These are phyloP conservation scores for Drosophila parvula DNA, from an alignment of 1,140 invertebrate species.

Conservation along the genomic window DNA sequence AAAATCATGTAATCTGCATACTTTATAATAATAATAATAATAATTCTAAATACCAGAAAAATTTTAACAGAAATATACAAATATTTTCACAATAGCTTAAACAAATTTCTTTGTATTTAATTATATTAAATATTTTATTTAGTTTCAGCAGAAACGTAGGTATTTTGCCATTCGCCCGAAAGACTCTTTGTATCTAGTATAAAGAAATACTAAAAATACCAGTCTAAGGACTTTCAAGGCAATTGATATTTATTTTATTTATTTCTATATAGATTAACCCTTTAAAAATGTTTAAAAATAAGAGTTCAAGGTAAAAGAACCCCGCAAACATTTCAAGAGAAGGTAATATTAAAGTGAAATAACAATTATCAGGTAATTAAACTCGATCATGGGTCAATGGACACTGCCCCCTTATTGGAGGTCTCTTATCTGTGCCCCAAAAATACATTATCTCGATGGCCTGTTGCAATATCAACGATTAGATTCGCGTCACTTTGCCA, in stretches of 20 bases:
- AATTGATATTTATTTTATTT: no score
- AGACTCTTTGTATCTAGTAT: neutral
- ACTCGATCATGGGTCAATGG: constrained; percentile 1
- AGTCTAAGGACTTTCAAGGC: no score
- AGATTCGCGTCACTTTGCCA: constrained; percentile 9
- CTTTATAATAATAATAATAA: constrained; percentile 58
- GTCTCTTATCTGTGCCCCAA: neutral
- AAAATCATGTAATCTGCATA: constrained; percentile 61
- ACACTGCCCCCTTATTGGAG: constrained; percentile 2
- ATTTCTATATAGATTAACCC: no score
- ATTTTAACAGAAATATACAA: constrained; percentile 77
- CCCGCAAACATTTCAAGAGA: neutral
- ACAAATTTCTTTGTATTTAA: neutral
- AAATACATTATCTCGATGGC: constrained; percentile 35
- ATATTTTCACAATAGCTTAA: constrained; percentile 82
- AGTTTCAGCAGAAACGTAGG: neutral
- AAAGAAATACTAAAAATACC: neutral
- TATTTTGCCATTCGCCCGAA: neutral
- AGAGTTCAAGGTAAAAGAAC: neutral
- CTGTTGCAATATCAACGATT: constrained; percentile 28
- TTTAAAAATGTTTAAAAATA: neutral
- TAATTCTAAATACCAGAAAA: constrained; percentile 58
- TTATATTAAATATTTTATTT: neutral
- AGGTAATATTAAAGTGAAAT: neutral
- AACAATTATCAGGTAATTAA: constrained; percentile 14